Base-by-base conservation (phyloP, 2,888 invertebrate genomes). In the Parnassius orleans region DNA sequence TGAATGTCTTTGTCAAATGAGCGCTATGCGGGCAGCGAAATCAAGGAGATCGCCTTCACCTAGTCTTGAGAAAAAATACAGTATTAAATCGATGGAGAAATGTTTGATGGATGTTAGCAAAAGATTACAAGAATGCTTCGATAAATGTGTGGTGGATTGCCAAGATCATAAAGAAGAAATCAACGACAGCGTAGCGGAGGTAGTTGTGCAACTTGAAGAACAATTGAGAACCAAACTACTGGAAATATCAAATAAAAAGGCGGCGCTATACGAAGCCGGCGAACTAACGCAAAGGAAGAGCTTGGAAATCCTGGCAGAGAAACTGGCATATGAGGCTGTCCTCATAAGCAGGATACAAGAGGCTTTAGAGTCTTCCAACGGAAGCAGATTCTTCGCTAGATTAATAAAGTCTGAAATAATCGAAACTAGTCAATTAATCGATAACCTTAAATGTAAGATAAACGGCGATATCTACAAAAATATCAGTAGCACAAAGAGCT, bases 261-360 rank as follows among this genome's bases (percentile, higher is more conserved):
- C 94, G 63, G 90, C 92, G 58, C 85, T 96, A 33, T 92, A 94
- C 68, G 94, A 95, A 75, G 93, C 93, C 11, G 95, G 95, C 62
- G 93, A 95, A 73, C 90, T 96, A 67, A 94, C 95, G 60, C 93
- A 93, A 64, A 92, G 93, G 54, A 94, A 94, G 68, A 94, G 94
- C 76, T 84, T 95, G 67, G 94, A 95, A 74, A 90, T 96, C 60
- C 85, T 96, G 61, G 96, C 96, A 1, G 96, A 96, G 81, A 95
- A 96, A 76, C 91, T 96, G 19, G 96, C 96, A 0, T 96, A 95
- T 79, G 96, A 97, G 85, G 95, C 95, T 63, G 94, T 96, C 33
- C 92, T 95, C 63, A 93, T 95, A 64, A 93, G 94, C 66, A 92
- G 94, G 73, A 93, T 95, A 68, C 93, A 94, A 70, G 94, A 95